These are phyloP conservation scores for Sialia sialis DNA, from an alignment of 2,113 vertebrate species.

Conservation along the genomic window DNA sequence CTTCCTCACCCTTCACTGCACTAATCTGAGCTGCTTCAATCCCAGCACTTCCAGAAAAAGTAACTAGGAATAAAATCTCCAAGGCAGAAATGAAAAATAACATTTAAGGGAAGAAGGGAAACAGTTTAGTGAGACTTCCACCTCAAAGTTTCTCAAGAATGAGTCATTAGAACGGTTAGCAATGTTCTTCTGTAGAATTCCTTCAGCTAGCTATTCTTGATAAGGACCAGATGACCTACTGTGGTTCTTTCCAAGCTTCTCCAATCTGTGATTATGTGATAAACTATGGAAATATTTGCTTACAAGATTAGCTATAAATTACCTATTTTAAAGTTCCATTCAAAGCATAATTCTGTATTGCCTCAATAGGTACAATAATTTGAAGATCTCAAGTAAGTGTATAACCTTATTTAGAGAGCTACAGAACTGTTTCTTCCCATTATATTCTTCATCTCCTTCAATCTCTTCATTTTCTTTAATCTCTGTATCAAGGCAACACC, in stretches of 20 bases:
- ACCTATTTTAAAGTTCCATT: background rate
- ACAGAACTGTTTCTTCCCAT: background rate
- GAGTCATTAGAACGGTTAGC: background rate
- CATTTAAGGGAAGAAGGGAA: background rate
- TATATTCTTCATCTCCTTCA: background rate
- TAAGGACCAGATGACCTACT: background rate
- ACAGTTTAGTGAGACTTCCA: background rate
- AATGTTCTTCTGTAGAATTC: background rate
- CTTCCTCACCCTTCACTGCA: background rate
- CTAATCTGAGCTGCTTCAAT: background rate
- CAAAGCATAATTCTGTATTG: background rate
- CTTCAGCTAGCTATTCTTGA: background rate
- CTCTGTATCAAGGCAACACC: background rate
- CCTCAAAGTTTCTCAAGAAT: background rate
- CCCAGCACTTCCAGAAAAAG: background rate
- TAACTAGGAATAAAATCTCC: background rate
- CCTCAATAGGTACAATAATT: background rate
- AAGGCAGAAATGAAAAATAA: background rate
- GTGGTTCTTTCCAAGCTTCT: background rate
- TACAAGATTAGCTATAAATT: background rate
- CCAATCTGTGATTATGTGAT: background rate
- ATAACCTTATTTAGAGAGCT: background rate
- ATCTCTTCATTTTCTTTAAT: background rate
- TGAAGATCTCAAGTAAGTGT: background rate
- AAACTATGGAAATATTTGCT: background rate